Evolutionary conservation across 2,888 invertebrate species (phyloP), one percentile per base, ranked within the genome.

Genomic region (Imbricaverruca yamaguchii): DNA sequence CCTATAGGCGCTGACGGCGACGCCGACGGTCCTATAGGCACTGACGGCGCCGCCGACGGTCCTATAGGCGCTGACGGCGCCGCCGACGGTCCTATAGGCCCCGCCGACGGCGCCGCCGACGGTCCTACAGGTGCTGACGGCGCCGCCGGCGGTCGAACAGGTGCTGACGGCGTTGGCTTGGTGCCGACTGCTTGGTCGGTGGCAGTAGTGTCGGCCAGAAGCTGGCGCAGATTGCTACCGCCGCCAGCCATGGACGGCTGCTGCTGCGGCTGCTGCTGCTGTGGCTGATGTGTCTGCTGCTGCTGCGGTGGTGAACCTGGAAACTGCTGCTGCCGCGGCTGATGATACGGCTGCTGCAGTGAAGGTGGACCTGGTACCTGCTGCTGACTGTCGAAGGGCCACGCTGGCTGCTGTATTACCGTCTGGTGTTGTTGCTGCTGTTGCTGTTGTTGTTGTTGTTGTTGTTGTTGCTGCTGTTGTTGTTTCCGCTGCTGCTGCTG

Each of bases 371-470:
- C 25, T 18, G 55, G 23, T 18, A 77, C 57, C 8, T 53, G 59
- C 13, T n/a, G 13, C 55, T 77, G 80, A 59, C n/a, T n/a, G 15
- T 63, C 74, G 80, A 21, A 80, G 80, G 55, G 53, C 65, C 59
- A 61, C n/a, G 63, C 67, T 18, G 15, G n/a, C 56, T 80, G 63
- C 18, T 61, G 63, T 53, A n/a, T 10, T 61, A 61, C 53, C 39
- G 23, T 53, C n/a, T 74, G 69, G 11, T 61, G 80, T 55, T 63
- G 80, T 56, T 78, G 53, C 18, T 53, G 59, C 13, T n/a, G 13
- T 53, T 80, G 80, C 23, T 80, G 80, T 9, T 61, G 69, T n/a
- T n/a, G 15, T 63, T 77, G 80, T n/a, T 80, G 80, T n/a, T n/a
- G 53, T 56, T 59, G 74, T 21, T 79, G 80, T 18, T 23, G 56